Evolutionary conservation across 2,888 invertebrate species (phyloP).

Genomic region (Apocheima hispidaria): DNA sequence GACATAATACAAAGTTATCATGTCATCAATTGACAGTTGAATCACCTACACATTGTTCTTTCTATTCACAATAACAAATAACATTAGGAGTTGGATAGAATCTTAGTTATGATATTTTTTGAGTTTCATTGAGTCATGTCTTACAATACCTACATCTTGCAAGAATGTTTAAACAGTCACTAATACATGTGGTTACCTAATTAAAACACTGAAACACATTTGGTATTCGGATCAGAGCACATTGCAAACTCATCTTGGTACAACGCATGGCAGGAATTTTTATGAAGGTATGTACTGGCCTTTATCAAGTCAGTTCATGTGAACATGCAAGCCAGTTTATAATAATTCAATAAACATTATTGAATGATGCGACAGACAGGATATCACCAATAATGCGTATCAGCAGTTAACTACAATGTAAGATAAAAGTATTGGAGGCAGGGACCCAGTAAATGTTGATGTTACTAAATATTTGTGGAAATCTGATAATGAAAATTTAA

Average conservation of each 20-base stretch:
- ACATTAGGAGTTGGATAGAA: conserved; percentile 15
- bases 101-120: neutral
- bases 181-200: conserved; percentile 48
- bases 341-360: conserved; percentile 74
- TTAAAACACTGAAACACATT: conserved; percentile 57
- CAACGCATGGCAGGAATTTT: conserved; percentile 54
- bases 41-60: conserved; percentile 20
- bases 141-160: conserved; percentile 4
- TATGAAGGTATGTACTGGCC: conserved; percentile 38
- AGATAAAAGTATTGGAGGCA: conserved; percentile 57
- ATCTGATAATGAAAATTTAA: neutral
- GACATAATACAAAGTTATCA: conserved; percentile 10
- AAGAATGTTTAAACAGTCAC: conserved; percentile 22
- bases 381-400: conserved; percentile 77
- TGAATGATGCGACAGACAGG: conserved; percentile 73
- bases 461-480: neutral
- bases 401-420: conserved; percentile 52
- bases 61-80: conserved; percentile 22
- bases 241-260: conserved; percentile 53
- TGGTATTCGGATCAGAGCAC: conserved; percentile 60
- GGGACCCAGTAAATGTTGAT: conserved; percentile 50
- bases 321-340: conserved; percentile 41
- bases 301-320: conserved; percentile 32
- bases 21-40: conserved; percentile 5
- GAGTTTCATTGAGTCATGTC: conserved; percentile 18